Evolutionary conservation across 2,113 vertebrate species (phyloP).

Genomic region (Elephantulus edwardii): DNA sequence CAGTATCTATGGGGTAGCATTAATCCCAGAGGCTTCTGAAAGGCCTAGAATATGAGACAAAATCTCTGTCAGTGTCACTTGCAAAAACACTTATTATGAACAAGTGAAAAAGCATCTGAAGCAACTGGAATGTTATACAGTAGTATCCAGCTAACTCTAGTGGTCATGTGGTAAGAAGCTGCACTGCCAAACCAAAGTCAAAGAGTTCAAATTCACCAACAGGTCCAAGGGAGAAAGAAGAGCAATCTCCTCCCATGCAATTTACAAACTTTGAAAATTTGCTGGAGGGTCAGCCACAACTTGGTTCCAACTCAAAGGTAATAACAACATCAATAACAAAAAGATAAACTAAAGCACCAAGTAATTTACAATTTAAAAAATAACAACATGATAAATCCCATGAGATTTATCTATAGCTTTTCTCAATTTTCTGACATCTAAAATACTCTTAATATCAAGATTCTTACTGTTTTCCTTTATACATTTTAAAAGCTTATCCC

Average conservation of each 20-base stretch:
- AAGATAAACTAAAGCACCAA: conserved; percentile 4
- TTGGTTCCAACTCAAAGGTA: too few species aligned
- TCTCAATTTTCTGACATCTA: conserved; percentile 15
- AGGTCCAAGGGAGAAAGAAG: too few species aligned
- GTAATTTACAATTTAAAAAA: conserved; percentile 36
- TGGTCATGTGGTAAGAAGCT: background rate
- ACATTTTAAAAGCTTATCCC: background rate
- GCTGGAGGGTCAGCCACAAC: too few species aligned
- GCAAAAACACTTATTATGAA: conserved; percentile 1
- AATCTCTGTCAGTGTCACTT: conserved; percentile 41
- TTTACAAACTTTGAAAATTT: too few species aligned
- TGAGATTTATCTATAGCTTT: background rate
- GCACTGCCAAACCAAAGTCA: too few species aligned
- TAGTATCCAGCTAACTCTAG: background rate
- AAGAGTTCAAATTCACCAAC: too few species aligned
- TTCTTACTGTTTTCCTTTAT: background rate
- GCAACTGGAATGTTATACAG: background rate
- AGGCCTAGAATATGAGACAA: conserved; percentile 73
- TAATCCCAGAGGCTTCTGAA: conserved; percentile 78
- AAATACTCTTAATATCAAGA: background rate
- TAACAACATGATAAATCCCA: background rate
- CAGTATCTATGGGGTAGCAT: conserved; percentile 88
- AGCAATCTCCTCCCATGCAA: too few species aligned
- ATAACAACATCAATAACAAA: too few species aligned
- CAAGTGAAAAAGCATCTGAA: conserved; percentile 22